phyloP scores from a whole-genome alignment of 2,888 invertebrate genomes.

The Eulithis testata region DNA sequence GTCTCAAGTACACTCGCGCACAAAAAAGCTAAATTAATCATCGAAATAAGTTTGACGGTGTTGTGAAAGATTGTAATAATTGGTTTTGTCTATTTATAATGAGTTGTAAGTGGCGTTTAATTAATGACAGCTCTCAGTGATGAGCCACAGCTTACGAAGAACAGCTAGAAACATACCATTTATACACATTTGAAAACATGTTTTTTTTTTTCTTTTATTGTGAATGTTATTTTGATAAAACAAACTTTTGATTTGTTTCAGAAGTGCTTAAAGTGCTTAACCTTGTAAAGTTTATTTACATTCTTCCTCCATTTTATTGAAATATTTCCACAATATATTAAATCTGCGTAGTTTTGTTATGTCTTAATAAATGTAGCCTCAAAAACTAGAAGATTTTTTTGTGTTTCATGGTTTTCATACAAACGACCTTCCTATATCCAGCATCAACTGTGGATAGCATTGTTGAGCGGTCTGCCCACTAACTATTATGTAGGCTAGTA shows the following conservation, averaged over 20 bases:
- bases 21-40: conserved; percentile 69
- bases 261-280: too few species aligned
- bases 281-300: too few species aligned
- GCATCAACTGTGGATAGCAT: conserved; percentile 48
- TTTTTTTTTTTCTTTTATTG: too few species aligned
- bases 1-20: conserved; percentile 49
- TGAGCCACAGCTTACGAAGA: conserved; percentile 37
- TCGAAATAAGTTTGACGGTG: conserved; percentile 48
- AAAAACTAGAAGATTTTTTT: too few species aligned
- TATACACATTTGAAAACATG: background rate
- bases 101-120: conserved; percentile 73
- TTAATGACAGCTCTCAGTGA: conserved; percentile 68
- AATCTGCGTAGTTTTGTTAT: too few species aligned
- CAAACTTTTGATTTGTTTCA: too few species aligned
- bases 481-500: conserved; percentile 54
- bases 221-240: too few species aligned
- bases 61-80: conserved; percentile 64
- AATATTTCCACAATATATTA: too few species aligned
- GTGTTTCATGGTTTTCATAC: background rate
- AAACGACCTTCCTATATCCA: conserved; percentile 9
- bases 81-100: conserved; percentile 78
- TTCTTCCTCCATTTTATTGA: too few species aligned
- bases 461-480: conserved; percentile 71
- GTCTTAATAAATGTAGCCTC: too few species aligned
- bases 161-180: conserved; percentile 6